phyloP scores from a whole-genome alignment of 2,797 vertebrate genomes.

The Scarus forsteni region DNA sequence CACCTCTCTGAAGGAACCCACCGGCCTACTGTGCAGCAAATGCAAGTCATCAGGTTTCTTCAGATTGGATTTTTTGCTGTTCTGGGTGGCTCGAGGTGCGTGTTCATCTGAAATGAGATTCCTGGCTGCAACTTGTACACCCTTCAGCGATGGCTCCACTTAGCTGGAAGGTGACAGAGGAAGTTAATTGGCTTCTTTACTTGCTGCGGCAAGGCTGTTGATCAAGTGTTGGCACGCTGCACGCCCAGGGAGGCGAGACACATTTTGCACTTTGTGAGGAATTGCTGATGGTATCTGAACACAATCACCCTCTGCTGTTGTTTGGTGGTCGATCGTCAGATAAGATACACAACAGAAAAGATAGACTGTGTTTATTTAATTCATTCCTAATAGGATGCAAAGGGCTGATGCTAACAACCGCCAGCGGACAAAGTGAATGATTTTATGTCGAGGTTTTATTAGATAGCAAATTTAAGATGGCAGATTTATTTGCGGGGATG shows the following conservation, averaged over 20 bases:
- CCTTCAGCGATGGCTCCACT: conserved; percentile 66
- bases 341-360: conserved; percentile 37
- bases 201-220: conserved; percentile 55
- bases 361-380: conserved; percentile 28
- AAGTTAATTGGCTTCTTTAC: conserved; percentile 72
- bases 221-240: conserved; percentile 62
- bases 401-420: conserved; percentile 9
- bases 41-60: conserved; percentile 75
- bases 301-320: conserved; percentile 21
- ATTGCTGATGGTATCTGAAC: conserved; percentile 57
- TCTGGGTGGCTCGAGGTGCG: conserved; percentile 39
- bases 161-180: conserved; percentile 72
- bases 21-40: conserved; percentile 40
- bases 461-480: conserved; percentile 19
- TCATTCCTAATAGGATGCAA: conserved; percentile 25
- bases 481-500: conserved; percentile 12
- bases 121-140: conserved; percentile 60
- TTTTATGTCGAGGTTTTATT: conserved; percentile 40
- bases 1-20: conserved; percentile 32
- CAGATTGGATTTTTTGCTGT: conserved; percentile 60
- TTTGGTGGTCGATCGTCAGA: conserved; percentile 35
- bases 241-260: conserved; percentile 34
- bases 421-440: conserved; percentile 32
- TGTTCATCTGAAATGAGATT: conserved; percentile 71
- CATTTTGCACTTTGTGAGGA: conserved; percentile 39